Conservation (phyloP, 1,140 invertebrate species). For the Meloidogyne hapla region DNA sequence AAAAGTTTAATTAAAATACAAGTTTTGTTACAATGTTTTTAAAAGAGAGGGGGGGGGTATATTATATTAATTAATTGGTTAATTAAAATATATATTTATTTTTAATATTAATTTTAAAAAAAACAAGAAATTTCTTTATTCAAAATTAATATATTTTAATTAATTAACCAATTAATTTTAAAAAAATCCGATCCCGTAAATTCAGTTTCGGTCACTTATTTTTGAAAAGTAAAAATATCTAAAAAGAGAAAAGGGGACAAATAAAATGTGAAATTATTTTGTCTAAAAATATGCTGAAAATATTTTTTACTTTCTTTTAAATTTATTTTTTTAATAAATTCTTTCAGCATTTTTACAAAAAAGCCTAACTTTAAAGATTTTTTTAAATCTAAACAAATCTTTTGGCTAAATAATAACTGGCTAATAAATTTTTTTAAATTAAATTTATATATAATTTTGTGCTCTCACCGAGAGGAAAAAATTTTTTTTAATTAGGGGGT, state of each 20-base stretch:
- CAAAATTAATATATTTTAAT: not conserved
- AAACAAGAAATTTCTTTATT: no score
- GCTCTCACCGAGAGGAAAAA: not conserved
- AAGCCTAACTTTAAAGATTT: no score
- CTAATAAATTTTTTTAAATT: not conserved
- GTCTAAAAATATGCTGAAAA: not conserved
- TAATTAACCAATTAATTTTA: not conserved
- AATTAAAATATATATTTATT: no score
- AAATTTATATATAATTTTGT: not conserved
- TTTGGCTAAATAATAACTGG: not conserved
- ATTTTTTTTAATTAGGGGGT: not conserved
- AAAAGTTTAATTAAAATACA: not conserved
- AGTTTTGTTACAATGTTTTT: not conserved
- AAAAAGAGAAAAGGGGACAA: not conserved
- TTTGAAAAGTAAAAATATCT: not conserved
- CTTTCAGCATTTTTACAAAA: not conserved
- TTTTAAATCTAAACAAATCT: not conserved
- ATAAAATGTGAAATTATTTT: not conserved
- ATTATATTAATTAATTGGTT: not conserved
- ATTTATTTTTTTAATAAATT: no score
- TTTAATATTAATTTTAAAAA: not conserved
- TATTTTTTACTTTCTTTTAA: no score
- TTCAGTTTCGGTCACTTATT: not conserved
- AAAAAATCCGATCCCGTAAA: not conserved
- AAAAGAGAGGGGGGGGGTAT: no score